Percentiles rank a stretch among this genome's conserved stretches.
phyloP scores from a whole-genome alignment of 2,113 vertebrate genomes.

The Emydura subglobosa region DNA sequence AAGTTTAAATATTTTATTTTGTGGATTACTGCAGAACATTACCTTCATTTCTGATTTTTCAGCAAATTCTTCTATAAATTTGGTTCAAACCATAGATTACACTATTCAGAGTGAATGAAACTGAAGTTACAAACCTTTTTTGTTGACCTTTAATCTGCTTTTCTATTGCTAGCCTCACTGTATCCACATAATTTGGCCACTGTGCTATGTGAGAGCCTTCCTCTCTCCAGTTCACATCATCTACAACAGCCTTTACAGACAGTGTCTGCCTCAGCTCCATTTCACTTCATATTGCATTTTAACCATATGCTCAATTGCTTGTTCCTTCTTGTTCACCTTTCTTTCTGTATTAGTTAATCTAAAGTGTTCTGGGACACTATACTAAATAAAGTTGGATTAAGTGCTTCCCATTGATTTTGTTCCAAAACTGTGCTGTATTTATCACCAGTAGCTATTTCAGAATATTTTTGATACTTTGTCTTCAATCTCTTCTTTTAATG shows the following conservation, averaged over 20 bases:
- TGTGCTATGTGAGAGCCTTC: not conserved
- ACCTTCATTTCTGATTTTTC: not conserved
- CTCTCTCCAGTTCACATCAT: not conserved
- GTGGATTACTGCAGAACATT: not conserved
- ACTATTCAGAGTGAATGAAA: not conserved
- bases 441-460: conserved; percentile 2
- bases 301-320: not conserved
- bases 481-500: not conserved
- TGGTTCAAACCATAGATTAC: not conserved
- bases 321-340: not conserved
- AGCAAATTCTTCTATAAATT: not conserved
- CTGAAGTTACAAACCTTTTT: not conserved
- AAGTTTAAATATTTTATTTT: not conserved
- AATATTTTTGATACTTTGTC: not conserved
- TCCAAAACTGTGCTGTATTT: not conserved
- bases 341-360: not conserved
- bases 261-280: not conserved
- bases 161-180: not conserved
- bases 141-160: not conserved
- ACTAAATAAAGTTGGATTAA: not conserved
- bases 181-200: not conserved
- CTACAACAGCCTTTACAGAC: not conserved
- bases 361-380: not conserved
- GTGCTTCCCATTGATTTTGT: not conserved
- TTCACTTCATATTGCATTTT: not conserved